Percentiles rank a stretch among this genome's conserved stretches.
Conservation (phyloP, 64 coral and sea anemone species). For the Pocillopora damicornis region DNA sequence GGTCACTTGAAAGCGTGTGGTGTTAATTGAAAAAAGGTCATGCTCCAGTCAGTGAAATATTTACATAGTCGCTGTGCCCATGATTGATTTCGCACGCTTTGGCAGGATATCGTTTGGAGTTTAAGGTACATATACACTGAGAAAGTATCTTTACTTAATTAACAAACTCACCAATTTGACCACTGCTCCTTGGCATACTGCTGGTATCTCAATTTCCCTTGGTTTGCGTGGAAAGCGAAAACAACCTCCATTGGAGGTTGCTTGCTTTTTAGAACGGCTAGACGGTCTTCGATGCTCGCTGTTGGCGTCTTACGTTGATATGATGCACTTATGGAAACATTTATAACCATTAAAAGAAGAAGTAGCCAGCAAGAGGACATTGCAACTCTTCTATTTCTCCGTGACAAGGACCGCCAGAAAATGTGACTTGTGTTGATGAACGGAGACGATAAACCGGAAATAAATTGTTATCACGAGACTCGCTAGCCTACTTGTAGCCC, state of each 20-base stretch:
- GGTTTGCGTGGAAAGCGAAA: conserved; percentile 56
- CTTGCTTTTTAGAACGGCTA: conserved; percentile 66
- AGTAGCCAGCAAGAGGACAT: not conserved
- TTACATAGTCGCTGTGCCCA: too few relatives aligned
- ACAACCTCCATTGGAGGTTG: conserved; percentile 33
- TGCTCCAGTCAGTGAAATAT: too few relatives aligned
- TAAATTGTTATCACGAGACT: not conserved
- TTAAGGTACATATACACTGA: too few relatives aligned
- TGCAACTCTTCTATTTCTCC: not conserved
- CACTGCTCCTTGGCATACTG: conserved; percentile 37
- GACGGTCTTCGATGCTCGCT: conserved; percentile 46
- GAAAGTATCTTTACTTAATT: not conserved
- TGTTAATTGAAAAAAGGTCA: too few relatives aligned
- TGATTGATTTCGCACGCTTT: too few relatives aligned
- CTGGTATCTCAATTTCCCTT: conserved; percentile 63
- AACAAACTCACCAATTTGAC: conserved; percentile 60
- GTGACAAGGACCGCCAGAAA: not conserved
- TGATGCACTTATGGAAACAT: not conserved
- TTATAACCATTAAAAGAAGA: not conserved
- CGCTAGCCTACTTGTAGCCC: too few relatives aligned
- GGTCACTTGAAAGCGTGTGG: too few relatives aligned
- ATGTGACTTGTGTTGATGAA: not conserved
- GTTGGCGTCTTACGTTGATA: not conserved
- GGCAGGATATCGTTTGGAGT: too few relatives aligned
- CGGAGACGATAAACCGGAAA: not conserved